Evolutionary conservation across 2,113 vertebrate species (phyloP).

Genomic region (Lepidothrix coronata): DNA sequence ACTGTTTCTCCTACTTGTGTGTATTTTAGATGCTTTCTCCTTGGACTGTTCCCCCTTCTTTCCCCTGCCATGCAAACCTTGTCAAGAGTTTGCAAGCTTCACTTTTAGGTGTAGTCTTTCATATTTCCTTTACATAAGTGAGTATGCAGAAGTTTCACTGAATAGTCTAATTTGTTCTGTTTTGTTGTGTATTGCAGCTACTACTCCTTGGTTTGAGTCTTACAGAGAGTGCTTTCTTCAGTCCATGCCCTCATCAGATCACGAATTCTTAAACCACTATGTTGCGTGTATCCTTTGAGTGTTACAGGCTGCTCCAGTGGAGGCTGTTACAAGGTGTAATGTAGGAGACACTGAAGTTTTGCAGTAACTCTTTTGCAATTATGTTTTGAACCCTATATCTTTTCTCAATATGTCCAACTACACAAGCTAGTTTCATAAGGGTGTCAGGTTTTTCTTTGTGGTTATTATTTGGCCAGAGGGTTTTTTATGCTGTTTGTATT

Average conservation of each 20-base stretch:
- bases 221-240: slow-evolving; percentile 96
- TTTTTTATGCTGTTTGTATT: neutral
- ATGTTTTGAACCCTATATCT: neutral
- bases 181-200: slow-evolving; percentile 81
- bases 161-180: neutral
- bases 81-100: neutral
- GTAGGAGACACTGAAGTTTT: neutral
- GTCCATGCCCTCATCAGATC: slow-evolving; percentile 92
- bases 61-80: neutral
- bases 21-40: neutral
- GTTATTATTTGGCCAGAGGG: neutral
- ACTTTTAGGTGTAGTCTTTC: neutral
- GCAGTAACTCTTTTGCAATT: neutral
- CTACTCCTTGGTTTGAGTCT: slow-evolving; percentile 97
- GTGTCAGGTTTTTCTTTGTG: neutral
- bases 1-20: neutral
- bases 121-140: neutral
- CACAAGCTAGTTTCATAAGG: neutral
- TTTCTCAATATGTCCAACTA: neutral
- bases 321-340: neutral
- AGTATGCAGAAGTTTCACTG: neutral
- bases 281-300: slow-evolving; percentile 95
- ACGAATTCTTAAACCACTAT: slow-evolving; percentile 97
- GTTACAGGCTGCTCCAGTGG: neutral
- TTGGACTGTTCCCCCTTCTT: neutral